Percentiles rank a stretch among this genome's conserved stretches.
Conservation (phyloP, 1,140 invertebrate genomes). For the Anastrepha ludens region DNA sequence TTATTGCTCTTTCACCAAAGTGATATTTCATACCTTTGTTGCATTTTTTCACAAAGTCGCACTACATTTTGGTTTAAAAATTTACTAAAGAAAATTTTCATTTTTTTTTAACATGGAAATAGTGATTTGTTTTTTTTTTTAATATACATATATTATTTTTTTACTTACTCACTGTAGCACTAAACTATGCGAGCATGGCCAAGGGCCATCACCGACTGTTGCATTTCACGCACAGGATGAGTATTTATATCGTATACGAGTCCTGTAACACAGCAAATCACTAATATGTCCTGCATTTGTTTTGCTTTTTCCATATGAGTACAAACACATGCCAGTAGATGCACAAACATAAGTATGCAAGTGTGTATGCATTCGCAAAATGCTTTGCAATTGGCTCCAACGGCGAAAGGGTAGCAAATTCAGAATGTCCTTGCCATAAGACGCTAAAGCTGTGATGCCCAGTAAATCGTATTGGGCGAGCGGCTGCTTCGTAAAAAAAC, state of each 20-base stretch:
- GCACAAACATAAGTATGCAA: neutral
- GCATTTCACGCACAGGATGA: neutral
- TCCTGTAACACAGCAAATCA: neutral
- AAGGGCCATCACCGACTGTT: constrained; percentile 41
- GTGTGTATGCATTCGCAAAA: neutral
- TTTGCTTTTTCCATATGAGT: no score
- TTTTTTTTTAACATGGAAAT: no score
- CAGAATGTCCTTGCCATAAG: neutral
- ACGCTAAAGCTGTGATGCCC: neutral
- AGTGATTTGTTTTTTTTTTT: no score
- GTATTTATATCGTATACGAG: neutral
- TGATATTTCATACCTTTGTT: neutral
- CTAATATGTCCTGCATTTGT: neutral
- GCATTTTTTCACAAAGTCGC: neutral
- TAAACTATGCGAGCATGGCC: constrained; percentile 35
- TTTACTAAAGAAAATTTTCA: no score
- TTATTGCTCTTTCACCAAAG: no score
- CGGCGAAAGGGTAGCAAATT: neutral
- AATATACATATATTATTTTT: no score
- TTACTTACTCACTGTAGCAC: no score
- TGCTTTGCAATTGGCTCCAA: constrained; percentile 18
- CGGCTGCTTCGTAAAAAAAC: neutral
- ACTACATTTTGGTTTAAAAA: neutral
- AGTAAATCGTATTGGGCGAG: constrained; percentile 8
- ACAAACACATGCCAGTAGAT: neutral